phyloP scores from a whole-genome alignment of 1,140 invertebrate genomes.

The Sitodiplosis mosellana region DNA sequence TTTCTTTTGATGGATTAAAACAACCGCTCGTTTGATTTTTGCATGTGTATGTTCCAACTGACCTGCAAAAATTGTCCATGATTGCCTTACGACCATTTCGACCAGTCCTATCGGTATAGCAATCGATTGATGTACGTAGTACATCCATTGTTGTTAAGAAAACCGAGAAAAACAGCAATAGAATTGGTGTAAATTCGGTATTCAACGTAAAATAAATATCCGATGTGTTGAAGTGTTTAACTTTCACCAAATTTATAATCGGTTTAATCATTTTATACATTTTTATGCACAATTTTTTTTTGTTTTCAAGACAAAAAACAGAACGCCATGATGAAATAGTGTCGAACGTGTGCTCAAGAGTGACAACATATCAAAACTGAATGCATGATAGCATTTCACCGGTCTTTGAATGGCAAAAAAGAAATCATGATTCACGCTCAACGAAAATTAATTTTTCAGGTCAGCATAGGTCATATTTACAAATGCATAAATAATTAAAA shows the following conservation, averaged over 20 bases:
- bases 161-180: constrained; percentile 1
- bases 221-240: no score
- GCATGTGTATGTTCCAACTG: constrained; percentile 18
- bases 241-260: no score
- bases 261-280: no score
- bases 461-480: no score
- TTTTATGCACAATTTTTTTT: no score
- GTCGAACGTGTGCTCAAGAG: constrained; percentile 1
- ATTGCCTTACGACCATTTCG: constrained; percentile 1
- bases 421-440: constrained; percentile 6
- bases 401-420: constrained; percentile 11
- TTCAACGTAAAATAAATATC: no score
- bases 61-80: constrained; percentile 7
- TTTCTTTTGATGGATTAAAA: constrained; percentile 23
- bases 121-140: background rate
- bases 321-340: background rate
- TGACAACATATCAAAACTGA: background rate
- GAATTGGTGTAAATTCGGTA: background rate
- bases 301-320: background rate
- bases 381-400: constrained; percentile 1
- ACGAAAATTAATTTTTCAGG: no score
- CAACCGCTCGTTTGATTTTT: constrained; percentile 23
- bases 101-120: background rate
- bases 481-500: no score
- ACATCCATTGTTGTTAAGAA: background rate